phyloP scores from a whole-genome alignment of 1,140 invertebrate species.

The Prorops nasuta region DNA sequence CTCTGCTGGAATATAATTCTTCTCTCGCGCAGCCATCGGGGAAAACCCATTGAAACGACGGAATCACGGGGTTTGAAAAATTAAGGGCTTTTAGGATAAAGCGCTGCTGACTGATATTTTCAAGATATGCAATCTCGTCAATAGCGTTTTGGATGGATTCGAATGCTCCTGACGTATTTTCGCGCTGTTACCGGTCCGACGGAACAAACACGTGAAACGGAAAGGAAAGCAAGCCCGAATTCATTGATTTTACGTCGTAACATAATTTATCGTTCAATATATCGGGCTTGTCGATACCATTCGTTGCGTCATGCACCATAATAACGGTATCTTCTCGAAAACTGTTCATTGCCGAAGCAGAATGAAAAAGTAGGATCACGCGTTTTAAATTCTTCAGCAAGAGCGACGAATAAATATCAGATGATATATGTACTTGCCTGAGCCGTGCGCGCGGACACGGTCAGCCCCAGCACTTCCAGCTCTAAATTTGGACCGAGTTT shows the following conservation, averaged over 20 bases:
- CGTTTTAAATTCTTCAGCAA: conserved; percentile 26
- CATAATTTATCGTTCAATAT: conserved; percentile 47
- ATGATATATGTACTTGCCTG: conserved; percentile 26
- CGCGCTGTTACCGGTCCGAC: conserved; percentile 28
- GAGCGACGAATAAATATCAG: conserved; percentile 32
- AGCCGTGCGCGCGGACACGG: conserved; percentile 4
- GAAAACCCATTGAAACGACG: no score
- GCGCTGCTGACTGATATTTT: no score
- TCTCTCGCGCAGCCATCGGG: no score
- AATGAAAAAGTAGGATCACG: conserved; percentile 15
- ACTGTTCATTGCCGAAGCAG: conserved; percentile 27
- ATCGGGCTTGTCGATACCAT: conserved; percentile 48
- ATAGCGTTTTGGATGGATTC: no score
- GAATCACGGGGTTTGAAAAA: no score
- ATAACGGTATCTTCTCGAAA: conserved; percentile 42
- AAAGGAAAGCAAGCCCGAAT: conserved; percentile 33
- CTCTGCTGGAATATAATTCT: no score
- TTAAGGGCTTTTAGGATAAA: no score
- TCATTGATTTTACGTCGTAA: conserved; percentile 46
- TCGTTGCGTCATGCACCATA: conserved; percentile 45
- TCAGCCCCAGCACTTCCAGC: conserved; percentile 27
- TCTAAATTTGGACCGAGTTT: conserved; percentile 38
- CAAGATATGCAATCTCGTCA: no score
- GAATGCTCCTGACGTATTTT: no score
- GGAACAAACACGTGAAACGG: conserved; percentile 31